Conservation (phyloP, 37 sponge, comb jelly and placozoan species). For the Hormiphora californensis region DNA sequence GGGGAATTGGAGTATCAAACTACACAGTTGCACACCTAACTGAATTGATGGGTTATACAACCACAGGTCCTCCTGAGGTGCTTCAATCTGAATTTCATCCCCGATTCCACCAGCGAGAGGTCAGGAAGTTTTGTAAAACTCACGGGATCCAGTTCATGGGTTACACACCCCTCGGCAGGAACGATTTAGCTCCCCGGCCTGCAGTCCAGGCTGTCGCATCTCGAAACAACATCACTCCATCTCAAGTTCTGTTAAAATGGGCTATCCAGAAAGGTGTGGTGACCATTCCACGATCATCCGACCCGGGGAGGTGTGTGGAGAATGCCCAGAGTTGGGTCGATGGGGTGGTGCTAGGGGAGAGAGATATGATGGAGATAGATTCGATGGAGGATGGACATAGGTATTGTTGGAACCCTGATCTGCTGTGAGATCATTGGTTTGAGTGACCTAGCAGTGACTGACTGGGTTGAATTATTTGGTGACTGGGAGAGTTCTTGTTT, state of each 20-base stretch:
- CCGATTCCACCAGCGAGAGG: slow-evolving; percentile 53
- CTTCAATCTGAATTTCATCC: slow-evolving; percentile 71
- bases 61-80: slow-evolving; percentile 56
- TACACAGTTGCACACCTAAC: slow-evolving; percentile 62
- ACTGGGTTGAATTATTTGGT: too few relatives aligned
- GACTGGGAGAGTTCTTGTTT: too few relatives aligned
- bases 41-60: slow-evolving; percentile 61
- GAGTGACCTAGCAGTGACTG: too few relatives aligned
- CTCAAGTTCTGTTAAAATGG: slow-evolving; percentile 73
- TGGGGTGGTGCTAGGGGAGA: background rate
- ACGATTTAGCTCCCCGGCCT: slow-evolving; percentile 50
- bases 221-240: slow-evolving; percentile 67
- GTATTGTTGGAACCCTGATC: slow-evolving; percentile 19
- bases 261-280: slow-evolving; percentile 63
- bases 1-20: slow-evolving; percentile 67
- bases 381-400: slow-evolving; percentile 4
- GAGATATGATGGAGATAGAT: slow-evolving; percentile 21
- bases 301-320: slow-evolving; percentile 24
- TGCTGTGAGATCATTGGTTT: too few relatives aligned
- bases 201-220: slow-evolving; percentile 70
- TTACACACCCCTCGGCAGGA: slow-evolving; percentile 63
- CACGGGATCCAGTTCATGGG: slow-evolving; percentile 63
- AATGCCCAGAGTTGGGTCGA: slow-evolving; percentile 16
- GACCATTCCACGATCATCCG: slow-evolving; percentile 18
- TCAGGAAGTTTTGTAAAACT: slow-evolving; percentile 54